Evolutionary conservation across 2,113 vertebrate genomes (phyloP), one percentile per base, ranked within the genome.

Genomic region (Anguilla rostrata): DNA sequence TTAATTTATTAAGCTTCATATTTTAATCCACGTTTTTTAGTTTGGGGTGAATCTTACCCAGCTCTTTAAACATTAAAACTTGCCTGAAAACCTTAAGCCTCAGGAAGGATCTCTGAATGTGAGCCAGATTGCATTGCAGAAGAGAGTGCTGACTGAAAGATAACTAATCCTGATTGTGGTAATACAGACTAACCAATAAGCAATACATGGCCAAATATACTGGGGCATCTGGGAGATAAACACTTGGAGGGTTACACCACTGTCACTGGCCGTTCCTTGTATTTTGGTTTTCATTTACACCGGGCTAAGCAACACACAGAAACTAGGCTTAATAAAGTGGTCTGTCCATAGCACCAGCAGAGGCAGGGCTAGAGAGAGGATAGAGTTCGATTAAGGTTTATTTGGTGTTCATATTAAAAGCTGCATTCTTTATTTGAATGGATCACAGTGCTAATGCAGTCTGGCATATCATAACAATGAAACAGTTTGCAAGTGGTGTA

Each of bases 371-470:
- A 26, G 80, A 53, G 29, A 86, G n/a, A 81, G 56, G 14, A 14
- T 57, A 75, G 66, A 22, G 81, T 83, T 87, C 75, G 81, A 83
- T 89, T 41, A 83, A 82, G 79, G 56, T 84, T 88, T 80, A 83
- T 56, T 46, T 87, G 34, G 34, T 82, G 66, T 78, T 75, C 18
- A 83, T 85, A 46, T 78, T 84, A 34, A 53, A 29, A 49, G 80
- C 85, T 85, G 57, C 26, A 78, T 84, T 12, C 53, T 83, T 20
- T 3, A 78, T 83, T 84, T 88, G 87, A 88, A 89, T 90, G 84
- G 86, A 84, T 49, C 79, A 63, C 86, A 89, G 84, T 66, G 46
- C 49, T 81, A 82, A n/a, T 12, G 39, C 40, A 83, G 46, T 46
- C 39, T 75, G 71, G 56, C 75, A 85, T 34, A 34, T 34, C 43